phyloP scores from a whole-genome alignment of 2,113 vertebrate species.

The Loxodonta africana region DNA sequence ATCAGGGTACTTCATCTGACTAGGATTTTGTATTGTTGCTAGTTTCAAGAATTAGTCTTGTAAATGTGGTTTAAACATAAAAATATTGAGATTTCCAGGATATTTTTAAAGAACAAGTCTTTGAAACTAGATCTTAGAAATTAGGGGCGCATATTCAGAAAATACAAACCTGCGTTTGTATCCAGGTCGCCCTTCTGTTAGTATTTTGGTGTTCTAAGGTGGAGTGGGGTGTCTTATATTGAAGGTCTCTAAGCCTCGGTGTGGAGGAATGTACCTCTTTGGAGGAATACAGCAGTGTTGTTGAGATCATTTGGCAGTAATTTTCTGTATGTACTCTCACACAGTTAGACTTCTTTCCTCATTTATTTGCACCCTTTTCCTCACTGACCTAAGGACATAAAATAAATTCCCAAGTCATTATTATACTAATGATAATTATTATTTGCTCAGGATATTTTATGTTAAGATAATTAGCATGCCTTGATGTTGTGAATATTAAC shows the following conservation, averaged over 20 bases:
- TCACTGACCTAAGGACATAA: neutral
- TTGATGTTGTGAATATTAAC: neutral
- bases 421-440: constrained; percentile 31
- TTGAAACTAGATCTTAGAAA: constrained; percentile 17
- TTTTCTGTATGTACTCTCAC: neutral
- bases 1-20: neutral
- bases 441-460: constrained; percentile 8
- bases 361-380: constrained; percentile 8
- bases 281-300: neutral
- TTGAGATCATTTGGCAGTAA: neutral
- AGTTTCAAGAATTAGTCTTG: neutral
- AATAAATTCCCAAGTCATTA: constrained; percentile 26
- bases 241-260: neutral
- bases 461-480: constrained; percentile 2
- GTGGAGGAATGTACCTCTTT: neutral
- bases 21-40: neutral
- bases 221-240: neutral
- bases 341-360: neutral
- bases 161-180: neutral
- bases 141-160: neutral
- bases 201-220: neutral
- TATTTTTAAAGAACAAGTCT: neutral
- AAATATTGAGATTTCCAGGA: neutral
- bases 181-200: neutral
- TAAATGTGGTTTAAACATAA: neutral